Conservation (phyloP, 92 coral and sea anemone genomes). For the Phenganax subtilis region DNA sequence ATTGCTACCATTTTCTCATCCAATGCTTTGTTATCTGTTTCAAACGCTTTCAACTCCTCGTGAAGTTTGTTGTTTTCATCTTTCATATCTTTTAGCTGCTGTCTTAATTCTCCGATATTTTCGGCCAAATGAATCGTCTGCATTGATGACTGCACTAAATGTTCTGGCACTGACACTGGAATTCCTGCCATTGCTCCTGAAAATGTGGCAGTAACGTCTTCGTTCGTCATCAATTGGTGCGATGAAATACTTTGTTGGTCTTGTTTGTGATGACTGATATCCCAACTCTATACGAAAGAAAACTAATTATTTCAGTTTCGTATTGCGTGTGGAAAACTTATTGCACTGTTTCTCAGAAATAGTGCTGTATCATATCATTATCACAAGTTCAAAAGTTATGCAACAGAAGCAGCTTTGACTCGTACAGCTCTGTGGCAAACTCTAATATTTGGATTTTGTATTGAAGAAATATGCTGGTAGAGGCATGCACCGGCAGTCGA, state of each 20-base stretch:
- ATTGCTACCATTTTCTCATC: neutral
- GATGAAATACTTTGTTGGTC: neutral
- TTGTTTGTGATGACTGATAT: neutral
- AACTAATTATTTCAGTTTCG: constrained; percentile 3
- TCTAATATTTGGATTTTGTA: no score
- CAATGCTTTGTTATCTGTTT: constrained; percentile 12
- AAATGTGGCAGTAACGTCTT: neutral
- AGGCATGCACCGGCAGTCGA: no score
- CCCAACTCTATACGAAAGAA: neutral
- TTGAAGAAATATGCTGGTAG: no score
- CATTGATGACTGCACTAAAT: no score
- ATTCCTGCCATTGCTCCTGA: neutral
- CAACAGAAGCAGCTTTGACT: no score
- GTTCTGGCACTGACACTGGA: no score
- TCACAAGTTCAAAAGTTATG: neutral
- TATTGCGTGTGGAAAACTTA: neutral
- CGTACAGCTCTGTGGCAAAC: no score
- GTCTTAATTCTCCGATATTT: constrained; percentile 1
- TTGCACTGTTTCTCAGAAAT: neutral
- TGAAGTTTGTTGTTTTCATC: constrained; percentile 18
- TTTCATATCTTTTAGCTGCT: neutral
- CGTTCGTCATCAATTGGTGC: neutral
- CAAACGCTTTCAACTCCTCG: neutral
- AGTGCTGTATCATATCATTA: neutral
- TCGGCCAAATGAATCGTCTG: neutral